These are phyloP conservation scores for Mellilla xanthometata DNA, from an alignment of 2,888 invertebrate genomes.

Conservation along the genomic window DNA sequence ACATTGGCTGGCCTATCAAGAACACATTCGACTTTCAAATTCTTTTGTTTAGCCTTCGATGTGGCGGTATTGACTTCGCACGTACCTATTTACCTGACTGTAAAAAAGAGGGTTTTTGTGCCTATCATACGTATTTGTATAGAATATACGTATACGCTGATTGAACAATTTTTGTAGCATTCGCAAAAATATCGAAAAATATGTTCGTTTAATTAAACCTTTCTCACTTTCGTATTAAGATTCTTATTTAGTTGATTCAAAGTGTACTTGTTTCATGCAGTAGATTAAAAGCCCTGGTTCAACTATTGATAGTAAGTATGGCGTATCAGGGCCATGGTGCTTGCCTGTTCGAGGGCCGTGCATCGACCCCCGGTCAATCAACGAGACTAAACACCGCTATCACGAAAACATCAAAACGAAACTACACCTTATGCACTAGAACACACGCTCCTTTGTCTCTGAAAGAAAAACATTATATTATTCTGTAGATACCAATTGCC, in stretches of 20 bases:
- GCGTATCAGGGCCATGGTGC: not conserved
- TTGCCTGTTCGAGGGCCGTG: constrained; percentile 14
- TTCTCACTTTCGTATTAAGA: too few species aligned
- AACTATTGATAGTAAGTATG: not conserved
- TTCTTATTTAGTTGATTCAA: too few species aligned
- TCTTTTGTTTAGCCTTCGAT: constrained; percentile 15
- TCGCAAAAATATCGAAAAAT: too few species aligned
- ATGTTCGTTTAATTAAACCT: too few species aligned
- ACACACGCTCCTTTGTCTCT: not conserved
- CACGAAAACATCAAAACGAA: not conserved
- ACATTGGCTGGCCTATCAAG: constrained; percentile 4
- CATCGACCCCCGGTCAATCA: constrained; percentile 15
- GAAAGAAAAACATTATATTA: not conserved
- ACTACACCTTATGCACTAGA: not conserved
- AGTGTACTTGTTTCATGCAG: constrained; percentile 11
- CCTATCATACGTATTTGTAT: too few species aligned
- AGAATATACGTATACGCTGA: too few species aligned
- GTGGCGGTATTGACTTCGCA: constrained; percentile 4
- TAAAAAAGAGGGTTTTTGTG: too few species aligned
- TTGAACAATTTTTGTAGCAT: too few species aligned
- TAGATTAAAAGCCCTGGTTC: not conserved
- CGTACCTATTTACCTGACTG: too few species aligned
- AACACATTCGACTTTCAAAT: constrained; percentile 13
- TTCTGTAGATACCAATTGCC: not conserved
- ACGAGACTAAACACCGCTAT: not conserved